Conservation (phyloP, 2,888 invertebrate genomes). For the Arrhopalites spinosus region DNA sequence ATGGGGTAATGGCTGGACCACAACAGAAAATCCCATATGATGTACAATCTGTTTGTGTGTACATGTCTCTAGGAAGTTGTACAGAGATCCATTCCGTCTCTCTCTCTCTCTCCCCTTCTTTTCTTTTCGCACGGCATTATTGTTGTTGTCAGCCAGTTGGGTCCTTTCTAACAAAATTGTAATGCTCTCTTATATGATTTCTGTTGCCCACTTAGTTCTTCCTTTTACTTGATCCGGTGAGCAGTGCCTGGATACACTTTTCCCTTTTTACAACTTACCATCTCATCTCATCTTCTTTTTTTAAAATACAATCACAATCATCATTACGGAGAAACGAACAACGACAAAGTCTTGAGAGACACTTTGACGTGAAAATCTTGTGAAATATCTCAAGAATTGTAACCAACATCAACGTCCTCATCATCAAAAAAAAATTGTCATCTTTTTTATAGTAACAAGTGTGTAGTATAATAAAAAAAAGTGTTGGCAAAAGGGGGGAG, state of each 20-base stretch:
- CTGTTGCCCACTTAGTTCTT: constrained; percentile 30
- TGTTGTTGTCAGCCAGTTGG: constrained; percentile 28
- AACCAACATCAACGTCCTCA: no score
- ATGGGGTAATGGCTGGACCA: background rate
- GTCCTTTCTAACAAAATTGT: constrained; percentile 6
- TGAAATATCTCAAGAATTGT: no score
- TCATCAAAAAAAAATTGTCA: no score
- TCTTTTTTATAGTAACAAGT: no score
- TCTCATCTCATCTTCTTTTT: background rate
- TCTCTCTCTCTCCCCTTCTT: constrained; percentile 19
- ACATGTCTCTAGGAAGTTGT: constrained; percentile 6
- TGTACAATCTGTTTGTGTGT: constrained; percentile 8
- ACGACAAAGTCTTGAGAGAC: background rate
- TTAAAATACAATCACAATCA: background rate
- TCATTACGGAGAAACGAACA: constrained; percentile 1
- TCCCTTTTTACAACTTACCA: background rate
- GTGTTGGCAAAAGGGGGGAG: no score
- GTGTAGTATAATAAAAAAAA: no score
- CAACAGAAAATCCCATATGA: background rate
- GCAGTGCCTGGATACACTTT: constrained; percentile 4
- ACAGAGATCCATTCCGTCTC: constrained; percentile 23
- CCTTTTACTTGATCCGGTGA: constrained; percentile 19
- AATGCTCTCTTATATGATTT: constrained; percentile 2
- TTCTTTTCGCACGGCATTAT: constrained; percentile 33
- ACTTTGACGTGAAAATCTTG: background rate